These are phyloP conservation scores for Odocoileus hemionus DNA, from an alignment of 2,113 vertebrate species.

Conservation along the genomic window DNA sequence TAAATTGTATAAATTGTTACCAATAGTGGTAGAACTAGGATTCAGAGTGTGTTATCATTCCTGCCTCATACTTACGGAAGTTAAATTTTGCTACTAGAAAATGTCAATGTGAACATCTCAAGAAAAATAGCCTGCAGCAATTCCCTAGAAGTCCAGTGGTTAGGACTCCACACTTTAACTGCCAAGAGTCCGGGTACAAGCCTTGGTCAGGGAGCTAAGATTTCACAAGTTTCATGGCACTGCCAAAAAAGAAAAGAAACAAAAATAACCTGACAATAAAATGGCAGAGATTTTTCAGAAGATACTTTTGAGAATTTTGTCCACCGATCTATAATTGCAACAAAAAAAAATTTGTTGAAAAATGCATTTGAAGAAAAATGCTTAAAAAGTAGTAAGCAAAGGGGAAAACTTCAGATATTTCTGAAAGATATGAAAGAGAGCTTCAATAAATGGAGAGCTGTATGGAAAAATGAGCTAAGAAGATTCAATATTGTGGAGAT, in stretches of 20 bases:
- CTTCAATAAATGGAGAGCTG: neutral
- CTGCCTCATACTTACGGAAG: neutral
- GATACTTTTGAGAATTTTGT: constrained; percentile 1
- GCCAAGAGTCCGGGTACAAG: neutral
- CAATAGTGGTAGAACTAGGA: neutral
- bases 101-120: neutral
- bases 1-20: neutral
- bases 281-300: neutral
- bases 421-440: neutral
- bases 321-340: neutral
- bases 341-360: neutral
- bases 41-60: neutral
- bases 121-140: neutral
- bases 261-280: constrained; percentile 13
- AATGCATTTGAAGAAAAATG: neutral
- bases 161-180: neutral
- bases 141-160: neutral
- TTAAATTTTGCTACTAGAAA: constrained; percentile 28
- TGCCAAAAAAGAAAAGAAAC: neutral
- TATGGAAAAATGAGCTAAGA: neutral
- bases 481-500: neutral
- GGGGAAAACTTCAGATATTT: neutral
- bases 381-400: neutral
- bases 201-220: neutral
- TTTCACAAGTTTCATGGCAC: neutral